Evolutionary conservation across 2,797 vertebrate genomes (phyloP), one percentile per base, ranked within the genome.

Genomic region (Huso huso): DNA sequence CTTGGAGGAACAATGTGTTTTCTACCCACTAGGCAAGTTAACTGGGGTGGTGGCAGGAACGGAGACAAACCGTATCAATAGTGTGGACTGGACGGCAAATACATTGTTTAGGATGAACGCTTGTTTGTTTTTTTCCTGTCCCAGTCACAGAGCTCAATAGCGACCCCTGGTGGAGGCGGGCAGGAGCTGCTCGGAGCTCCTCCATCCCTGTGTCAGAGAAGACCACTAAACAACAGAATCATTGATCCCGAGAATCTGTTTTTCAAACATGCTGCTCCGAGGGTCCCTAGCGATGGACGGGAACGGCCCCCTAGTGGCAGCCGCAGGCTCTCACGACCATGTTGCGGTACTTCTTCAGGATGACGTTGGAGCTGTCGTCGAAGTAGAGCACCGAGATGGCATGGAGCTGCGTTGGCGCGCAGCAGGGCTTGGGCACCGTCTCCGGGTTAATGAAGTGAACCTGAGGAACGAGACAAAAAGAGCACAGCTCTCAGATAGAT

Each of bases 381-480:
- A 98, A 99, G 78, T 99, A 99, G 69, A 99, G 95, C 64, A 99
- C 97, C 0, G 97, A 99, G 83, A 99, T 99, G 78, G 95, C 93
- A 0, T 98, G 96, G 73, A 99, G 94, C 85, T 99, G 95, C 1
- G 97, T 99, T 0, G 97, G 97, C 48, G 97, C 94, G 0, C 97
- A 99, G 90, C 97, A 99, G 52, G 97, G 96, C 75, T 95, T 98
- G 61, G 96, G 97, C 68, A 98, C 96, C 0, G 92, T 94, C 18
- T 94, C 94, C 0, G 96, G 95, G 87, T 96, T 99, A 85, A 99
- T 98, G 73, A 99, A 99, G 83, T 99, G 97, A 69, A 99, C 97
- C 97, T 99, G 81, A 8, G 69, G 52, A 66, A 3, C 58, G 23
- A 37, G 23, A 37, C 0, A n/a, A 12, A 63, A 71, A 58, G 1